These are phyloP conservation scores for Chromobotia macracanthus DNA, from an alignment of 2,797 vertebrate genomes.

Conservation along the genomic window DNA sequence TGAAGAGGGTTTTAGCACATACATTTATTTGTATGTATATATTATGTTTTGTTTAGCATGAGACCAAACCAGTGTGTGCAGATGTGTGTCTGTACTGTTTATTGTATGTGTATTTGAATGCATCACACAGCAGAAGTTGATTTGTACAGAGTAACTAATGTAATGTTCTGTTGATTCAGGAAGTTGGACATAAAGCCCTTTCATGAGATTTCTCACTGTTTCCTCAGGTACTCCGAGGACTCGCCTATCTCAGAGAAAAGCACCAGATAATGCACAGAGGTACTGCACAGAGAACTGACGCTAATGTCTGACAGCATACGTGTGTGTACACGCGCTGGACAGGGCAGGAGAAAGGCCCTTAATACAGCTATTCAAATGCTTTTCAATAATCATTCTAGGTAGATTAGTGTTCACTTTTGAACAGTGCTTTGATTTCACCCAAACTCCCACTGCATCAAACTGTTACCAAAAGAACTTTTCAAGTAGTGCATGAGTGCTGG, in stretches of 20 bases:
- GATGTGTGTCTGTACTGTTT: conserved; percentile 7
- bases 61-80: background rate
- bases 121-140: conserved; percentile 21
- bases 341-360: conserved; percentile 33
- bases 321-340: conserved; percentile 41
- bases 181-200: conserved; percentile 8
- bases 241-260: conserved; percentile 94
- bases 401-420: conserved; percentile 26
- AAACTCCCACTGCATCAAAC: background rate
- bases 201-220: conserved; percentile 17
- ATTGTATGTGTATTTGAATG: background rate
- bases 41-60: too few species aligned
- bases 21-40: too few species aligned
- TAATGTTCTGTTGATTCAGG: conserved; percentile 26
- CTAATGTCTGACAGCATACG: conserved; percentile 33
- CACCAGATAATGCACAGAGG: conserved; percentile 99
- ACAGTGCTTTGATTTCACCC: background rate
- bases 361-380: conserved; percentile 44
- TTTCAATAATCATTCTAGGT: conserved; percentile 1
- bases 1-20: too few species aligned
- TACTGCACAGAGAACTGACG: conserved; percentile 61
- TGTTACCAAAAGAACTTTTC: too few species aligned
- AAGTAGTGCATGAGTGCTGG: too few species aligned
- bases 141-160: conserved; percentile 10
- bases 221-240: conserved; percentile 88